phyloP scores from a whole-genome alignment of 2,888 invertebrate genomes.

The Yponomeuta malinellus region DNA sequence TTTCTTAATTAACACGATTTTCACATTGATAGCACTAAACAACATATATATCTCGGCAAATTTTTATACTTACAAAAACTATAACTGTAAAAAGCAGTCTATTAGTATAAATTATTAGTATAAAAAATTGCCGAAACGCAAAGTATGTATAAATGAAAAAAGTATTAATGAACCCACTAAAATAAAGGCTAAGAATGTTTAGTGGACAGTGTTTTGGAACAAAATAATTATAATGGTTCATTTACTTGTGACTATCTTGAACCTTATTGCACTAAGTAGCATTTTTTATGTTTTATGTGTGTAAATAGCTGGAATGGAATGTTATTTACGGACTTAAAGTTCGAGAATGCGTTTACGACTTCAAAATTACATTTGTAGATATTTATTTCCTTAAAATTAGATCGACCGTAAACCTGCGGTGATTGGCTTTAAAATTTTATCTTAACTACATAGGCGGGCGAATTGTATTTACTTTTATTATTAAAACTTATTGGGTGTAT shows the following conservation, averaged over 20 bases:
- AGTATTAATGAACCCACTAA: background rate
- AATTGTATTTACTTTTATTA: background rate
- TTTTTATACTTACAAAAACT: background rate
- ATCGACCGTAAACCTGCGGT: no score
- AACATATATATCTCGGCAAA: background rate
- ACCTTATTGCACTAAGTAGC: slow-evolving; percentile 36
- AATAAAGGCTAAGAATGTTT: slow-evolving; percentile 62
- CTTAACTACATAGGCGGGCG: background rate
- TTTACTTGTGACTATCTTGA: slow-evolving; percentile 43
- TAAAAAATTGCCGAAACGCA: slow-evolving; percentile 3
- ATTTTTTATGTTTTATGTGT: slow-evolving; percentile 11
- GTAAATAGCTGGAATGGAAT: slow-evolving; percentile 14
- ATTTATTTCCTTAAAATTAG: background rate
- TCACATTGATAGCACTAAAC: slow-evolving; percentile 4
- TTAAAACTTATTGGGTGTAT: background rate
- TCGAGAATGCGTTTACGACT: slow-evolving; percentile 3
- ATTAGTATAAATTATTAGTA: slow-evolving; percentile 1
- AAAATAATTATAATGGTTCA: slow-evolving; percentile 36
- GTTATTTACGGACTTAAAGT: background rate
- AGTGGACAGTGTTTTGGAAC: slow-evolving; percentile 58
- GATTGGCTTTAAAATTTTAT: no score
- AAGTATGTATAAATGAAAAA: background rate
- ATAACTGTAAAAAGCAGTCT: background rate
- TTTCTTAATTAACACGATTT: slow-evolving; percentile 6
- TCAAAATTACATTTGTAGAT: background rate